Percentiles rank a stretch among this genome's conserved stretches.
phyloP scores from a whole-genome alignment of 2,113 vertebrate species.

The Psittacula cyanocephala region DNA sequence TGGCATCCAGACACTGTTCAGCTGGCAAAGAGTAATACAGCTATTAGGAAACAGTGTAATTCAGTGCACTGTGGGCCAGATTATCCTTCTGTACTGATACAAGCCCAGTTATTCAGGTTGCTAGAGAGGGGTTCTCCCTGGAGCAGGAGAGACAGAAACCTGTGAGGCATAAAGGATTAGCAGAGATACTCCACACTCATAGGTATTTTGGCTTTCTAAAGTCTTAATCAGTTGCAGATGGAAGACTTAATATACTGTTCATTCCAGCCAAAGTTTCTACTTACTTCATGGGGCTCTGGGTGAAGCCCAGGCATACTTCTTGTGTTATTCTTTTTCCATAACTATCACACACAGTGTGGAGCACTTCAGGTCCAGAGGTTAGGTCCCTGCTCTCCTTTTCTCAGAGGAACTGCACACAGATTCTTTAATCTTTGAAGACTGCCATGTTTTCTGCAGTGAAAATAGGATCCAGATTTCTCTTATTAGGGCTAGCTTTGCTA shows the following conservation, averaged over 20 bases:
- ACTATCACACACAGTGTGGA: neutral
- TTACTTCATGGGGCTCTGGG: neutral
- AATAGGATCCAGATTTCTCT: neutral
- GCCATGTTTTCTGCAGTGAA: neutral
- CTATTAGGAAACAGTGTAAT: neutral
- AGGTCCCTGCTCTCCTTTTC: neutral
- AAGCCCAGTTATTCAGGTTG: neutral
- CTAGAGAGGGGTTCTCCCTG: neutral
- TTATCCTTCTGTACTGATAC: neutral
- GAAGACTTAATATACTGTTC: neutral
- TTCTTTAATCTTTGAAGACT: neutral
- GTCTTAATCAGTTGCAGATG: neutral
- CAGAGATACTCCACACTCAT: neutral
- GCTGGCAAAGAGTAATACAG: neutral
- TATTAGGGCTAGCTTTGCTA: neutral
- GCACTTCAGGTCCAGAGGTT: neutral
- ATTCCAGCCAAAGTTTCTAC: neutral
- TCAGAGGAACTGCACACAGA: neutral
- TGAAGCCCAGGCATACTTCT: neutral
- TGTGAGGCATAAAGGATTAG: neutral
- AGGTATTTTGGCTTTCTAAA: neutral
- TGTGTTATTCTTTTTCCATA: neutral
- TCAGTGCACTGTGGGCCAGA: neutral
- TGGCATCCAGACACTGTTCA: neutral
- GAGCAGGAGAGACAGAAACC: neutral